Conservation (phyloP, 2,113 vertebrate genomes). For the Corythoichthys haematopterus region DNA sequence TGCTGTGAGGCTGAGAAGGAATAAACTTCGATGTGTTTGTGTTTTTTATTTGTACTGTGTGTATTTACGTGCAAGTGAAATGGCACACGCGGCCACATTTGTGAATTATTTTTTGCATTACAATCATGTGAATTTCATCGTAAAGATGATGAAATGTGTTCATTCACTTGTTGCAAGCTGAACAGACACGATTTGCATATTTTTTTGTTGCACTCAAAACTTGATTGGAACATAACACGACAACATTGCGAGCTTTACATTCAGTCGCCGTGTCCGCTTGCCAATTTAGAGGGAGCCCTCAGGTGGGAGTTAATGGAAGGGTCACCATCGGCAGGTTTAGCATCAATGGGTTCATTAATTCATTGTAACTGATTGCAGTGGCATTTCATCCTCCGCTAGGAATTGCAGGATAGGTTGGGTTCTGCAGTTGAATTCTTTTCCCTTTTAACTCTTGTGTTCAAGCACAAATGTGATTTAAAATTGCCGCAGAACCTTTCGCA, state of each 20-base stretch:
- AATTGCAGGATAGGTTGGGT: slow-evolving; percentile 9
- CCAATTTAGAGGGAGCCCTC: slow-evolving; percentile 22
- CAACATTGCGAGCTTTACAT: slow-evolving; percentile 16
- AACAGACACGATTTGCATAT: background rate
- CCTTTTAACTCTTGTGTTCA: slow-evolving; percentile 20
- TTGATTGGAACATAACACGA: slow-evolving; percentile 3
- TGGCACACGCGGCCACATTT: background rate
- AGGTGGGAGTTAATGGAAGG: slow-evolving; percentile 30
- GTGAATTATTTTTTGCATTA: slow-evolving; percentile 1
- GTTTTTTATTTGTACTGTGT: slow-evolving; percentile 6
- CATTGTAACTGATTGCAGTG: slow-evolving; percentile 35
- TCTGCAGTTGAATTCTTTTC: slow-evolving; percentile 13
- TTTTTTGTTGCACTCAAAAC: slow-evolving; percentile 4
- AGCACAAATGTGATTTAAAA: slow-evolving; percentile 19
- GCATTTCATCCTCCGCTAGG: slow-evolving; percentile 13
- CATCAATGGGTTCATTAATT: slow-evolving; percentile 42
- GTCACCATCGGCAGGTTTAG: slow-evolving; percentile 39
- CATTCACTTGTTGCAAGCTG: background rate
- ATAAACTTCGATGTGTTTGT: slow-evolving; percentile 12
- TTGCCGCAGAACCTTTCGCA: background rate
- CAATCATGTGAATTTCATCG: slow-evolving; percentile 3
- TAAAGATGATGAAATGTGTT: background rate
- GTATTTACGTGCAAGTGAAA: background rate
- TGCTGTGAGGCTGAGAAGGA: slow-evolving; percentile 27
- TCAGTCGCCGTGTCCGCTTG: slow-evolving; percentile 13